Base-by-base conservation (phyloP, 2,888 invertebrate species). In the Thelaira solivaga region DNA sequence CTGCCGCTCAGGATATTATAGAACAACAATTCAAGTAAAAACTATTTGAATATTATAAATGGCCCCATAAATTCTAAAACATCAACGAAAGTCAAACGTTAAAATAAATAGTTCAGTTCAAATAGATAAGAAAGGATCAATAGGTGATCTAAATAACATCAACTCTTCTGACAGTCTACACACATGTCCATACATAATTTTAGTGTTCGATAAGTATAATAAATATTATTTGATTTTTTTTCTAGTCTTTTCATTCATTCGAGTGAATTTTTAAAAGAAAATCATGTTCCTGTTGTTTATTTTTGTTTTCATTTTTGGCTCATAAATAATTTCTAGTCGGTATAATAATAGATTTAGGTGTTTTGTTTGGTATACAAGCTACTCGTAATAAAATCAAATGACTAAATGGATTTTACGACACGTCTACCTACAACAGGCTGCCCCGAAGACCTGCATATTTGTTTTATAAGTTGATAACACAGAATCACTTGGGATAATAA, bases 321-420 rank as follows among this genome's bases (percentile, higher is more conserved):
- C 59, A 78, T 78, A 78, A 78, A 74, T 78, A 74, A 73, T 69
- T 57, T 65, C 29, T 13, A 34, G 26, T 59, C 55, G 31, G 67
- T 45, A 67, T 18, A 67, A 67, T 18, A 67, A 74, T 43, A 49
- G 62, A 11, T 57, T 67, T 68, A 47, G 36, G 10, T 41, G 16
- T 49, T 59, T 49, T 69, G 26, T 64, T 62, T 41, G 24, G 26
- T n/a, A n/a, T n/a, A 10, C 57, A 43, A 49, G 45, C 36, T 77
- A n/a, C n/a, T n/a, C n/a, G n/a, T n/a, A 78, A 78, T 74, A 78
- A 78, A 78, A 61, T 61, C 74, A 74, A 74, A 59, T 73, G 72
- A 65, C 61, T 53, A 74, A 74, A 74, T 78, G 69, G 39, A 64
- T 69, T 73, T 69, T 47, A 73, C 59, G 78, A 78, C 64, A 74